These are phyloP conservation scores for Habropoda laboriosa DNA, from an alignment of 1,140 invertebrate species.

Conservation along the genomic window DNA sequence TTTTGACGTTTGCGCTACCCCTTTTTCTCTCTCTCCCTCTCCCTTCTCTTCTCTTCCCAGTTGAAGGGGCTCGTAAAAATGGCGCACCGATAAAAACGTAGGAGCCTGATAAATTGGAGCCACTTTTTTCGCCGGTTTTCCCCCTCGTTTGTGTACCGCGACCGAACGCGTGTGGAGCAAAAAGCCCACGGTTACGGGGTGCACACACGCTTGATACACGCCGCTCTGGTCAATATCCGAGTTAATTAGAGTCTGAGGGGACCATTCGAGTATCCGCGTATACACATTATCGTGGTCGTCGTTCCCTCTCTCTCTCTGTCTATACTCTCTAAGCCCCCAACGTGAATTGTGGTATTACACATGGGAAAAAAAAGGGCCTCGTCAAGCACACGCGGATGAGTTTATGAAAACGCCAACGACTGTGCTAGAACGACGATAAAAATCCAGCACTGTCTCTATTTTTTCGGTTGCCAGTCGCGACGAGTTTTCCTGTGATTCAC, in stretches of 20 bases:
- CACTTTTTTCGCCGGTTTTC: slow-evolving; percentile 29
- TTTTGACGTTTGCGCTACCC: slow-evolving; percentile 24
- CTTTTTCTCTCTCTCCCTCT: too few species aligned
- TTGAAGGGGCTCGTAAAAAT: slow-evolving; percentile 13
- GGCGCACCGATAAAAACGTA: slow-evolving; percentile 15
- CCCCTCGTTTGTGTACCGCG: slow-evolving; percentile 15
- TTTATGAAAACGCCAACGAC: slow-evolving; percentile 12
- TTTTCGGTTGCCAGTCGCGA: neutral
- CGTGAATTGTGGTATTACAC: slow-evolving; percentile 43
- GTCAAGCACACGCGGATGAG: neutral
- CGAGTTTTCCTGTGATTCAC: neutral
- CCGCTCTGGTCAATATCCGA: slow-evolving; percentile 58
- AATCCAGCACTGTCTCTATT: neutral
- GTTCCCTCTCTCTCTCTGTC: too few species aligned
- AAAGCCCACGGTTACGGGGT: slow-evolving; percentile 15
- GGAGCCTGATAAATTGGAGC: slow-evolving; percentile 36
- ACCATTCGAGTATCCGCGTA: slow-evolving; percentile 54
- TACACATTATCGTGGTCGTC: slow-evolving; percentile 22
- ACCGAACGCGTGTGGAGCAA: neutral
- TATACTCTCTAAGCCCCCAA: neutral
- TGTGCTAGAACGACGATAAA: neutral
- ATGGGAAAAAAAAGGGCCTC: neutral
- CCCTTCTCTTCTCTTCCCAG: too few species aligned
- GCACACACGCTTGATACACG: slow-evolving; percentile 31
- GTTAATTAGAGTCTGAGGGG: slow-evolving; percentile 64